Percentiles rank a stretch among this genome's conserved stretches.
These are phyloP conservation scores for Balaenoptera acutorostrata DNA, from an alignment of 2,113 vertebrate genomes.

Conservation along the genomic window DNA sequence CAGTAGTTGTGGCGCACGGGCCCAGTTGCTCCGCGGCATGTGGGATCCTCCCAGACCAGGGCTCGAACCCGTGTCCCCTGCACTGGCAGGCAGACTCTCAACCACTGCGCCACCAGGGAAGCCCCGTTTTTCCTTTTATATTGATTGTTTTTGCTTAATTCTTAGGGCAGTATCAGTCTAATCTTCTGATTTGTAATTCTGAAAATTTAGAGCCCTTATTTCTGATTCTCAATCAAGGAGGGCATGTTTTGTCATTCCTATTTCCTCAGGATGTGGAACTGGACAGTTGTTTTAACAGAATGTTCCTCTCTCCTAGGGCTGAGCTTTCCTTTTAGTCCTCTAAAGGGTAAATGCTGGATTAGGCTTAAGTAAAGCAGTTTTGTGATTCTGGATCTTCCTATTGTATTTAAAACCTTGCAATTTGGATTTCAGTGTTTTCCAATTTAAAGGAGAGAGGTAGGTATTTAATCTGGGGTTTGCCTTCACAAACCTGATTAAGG, in stretches of 20 bases:
- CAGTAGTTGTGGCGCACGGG: too few species aligned
- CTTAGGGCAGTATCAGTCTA: not conserved
- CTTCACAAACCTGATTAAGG: not conserved
- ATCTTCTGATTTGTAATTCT: not conserved
- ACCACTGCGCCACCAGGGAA: too few species aligned
- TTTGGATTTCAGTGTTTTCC: slow-evolving; percentile 14
- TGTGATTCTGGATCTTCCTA: not conserved
- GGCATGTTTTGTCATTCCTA: not conserved
- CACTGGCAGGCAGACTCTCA: too few species aligned
- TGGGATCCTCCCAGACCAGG: too few species aligned
- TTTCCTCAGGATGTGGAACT: not conserved
- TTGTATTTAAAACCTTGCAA: slow-evolving; percentile 32
- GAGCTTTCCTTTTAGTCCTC: not conserved
- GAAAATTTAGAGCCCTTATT: not conserved
- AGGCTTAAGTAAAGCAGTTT: not conserved
- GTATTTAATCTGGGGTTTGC: not conserved
- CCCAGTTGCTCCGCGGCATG: too few species aligned
- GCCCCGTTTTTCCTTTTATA: not conserved
- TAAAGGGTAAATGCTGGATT: not conserved
- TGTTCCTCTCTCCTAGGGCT: not conserved
- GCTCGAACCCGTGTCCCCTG: too few species aligned
- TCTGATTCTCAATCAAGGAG: not conserved
- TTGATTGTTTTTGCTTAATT: not conserved
- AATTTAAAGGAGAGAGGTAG: not conserved
- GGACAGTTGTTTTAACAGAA: not conserved